A percentile compares a stretch with the other conserved stretches of the same genome.
Evolutionary conservation across 2,888 invertebrate species (phyloP).

Genomic region (Ennomos erosarius): DNA sequence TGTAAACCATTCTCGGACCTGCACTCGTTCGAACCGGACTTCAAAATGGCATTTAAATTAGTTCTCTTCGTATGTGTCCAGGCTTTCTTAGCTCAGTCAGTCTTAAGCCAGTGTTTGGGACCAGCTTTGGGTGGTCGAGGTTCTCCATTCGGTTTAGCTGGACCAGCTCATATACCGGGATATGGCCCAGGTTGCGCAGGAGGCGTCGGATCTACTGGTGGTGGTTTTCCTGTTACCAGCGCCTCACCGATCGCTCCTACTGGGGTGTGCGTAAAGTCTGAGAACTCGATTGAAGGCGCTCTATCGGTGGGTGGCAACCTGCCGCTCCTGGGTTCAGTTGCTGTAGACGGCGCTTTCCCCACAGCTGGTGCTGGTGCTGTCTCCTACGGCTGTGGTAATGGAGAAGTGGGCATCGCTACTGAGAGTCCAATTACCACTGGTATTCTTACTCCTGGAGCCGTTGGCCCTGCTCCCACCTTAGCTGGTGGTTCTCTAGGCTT

Average conservation of each 20-base stretch:
- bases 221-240: conserved; percentile 43
- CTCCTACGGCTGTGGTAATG: conserved; percentile 48
- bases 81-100: conserved; percentile 2
- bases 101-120: conserved; percentile 14
- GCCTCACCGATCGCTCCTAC: conserved; percentile 50
- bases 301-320: conserved; percentile 50
- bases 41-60: conserved; percentile 14
- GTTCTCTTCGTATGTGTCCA: conserved; percentile 5
- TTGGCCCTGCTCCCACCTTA: conserved; percentile 2
- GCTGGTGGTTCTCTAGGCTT: conserved; percentile 1
- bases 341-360: conserved; percentile 50
- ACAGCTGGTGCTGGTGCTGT: conserved; percentile 49
- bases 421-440: conserved; percentile 31
- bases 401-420: conserved; percentile 37
- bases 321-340: conserved; percentile 54
- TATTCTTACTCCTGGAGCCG: conserved; percentile 24
- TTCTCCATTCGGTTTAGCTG: conserved; percentile 3
- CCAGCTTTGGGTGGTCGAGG: conserved; percentile 1
- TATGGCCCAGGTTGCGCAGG: conserved; percentile 13
- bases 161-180: conserved; percentile 11
- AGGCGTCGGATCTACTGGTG: conserved; percentile 42
- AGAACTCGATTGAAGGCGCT: conserved; percentile 55
- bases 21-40: not conserved
- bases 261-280: conserved; percentile 54
- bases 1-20: not conserved